phyloP scores from a whole-genome alignment of 1,140 invertebrate genomes.

The Plectrocnemia conspersa region DNA sequence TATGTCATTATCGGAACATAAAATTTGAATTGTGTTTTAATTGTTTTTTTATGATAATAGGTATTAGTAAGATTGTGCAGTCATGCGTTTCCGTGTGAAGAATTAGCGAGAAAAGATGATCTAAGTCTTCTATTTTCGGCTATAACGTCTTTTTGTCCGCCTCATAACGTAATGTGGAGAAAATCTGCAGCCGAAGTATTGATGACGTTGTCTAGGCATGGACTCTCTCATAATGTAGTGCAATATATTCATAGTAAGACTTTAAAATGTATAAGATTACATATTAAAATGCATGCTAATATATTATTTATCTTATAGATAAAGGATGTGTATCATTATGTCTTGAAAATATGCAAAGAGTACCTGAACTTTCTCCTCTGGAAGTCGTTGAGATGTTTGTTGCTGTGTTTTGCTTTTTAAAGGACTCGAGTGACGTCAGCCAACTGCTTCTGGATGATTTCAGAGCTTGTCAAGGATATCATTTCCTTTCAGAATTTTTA shows the following conservation, averaged over 20 bases:
- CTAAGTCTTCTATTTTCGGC: slow-evolving; percentile 92
- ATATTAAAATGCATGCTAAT: not conserved
- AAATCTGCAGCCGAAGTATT: slow-evolving; percentile 95
- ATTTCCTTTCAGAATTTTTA: slow-evolving; percentile 90
- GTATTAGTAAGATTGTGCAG: slow-evolving; percentile 91
- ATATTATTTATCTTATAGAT: slow-evolving; percentile 58
- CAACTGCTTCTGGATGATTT: slow-evolving; percentile 95
- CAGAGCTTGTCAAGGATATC: slow-evolving; percentile 88
- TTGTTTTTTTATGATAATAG: slow-evolving; percentile 45
- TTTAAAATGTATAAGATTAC: not conserved
- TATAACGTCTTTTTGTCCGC: slow-evolving; percentile 90
- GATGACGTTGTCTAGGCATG: slow-evolving; percentile 92
- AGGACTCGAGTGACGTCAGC: slow-evolving; percentile 96
- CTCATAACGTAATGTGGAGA: slow-evolving; percentile 91
- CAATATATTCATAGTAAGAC: slow-evolving; percentile 94
- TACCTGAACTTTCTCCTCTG: slow-evolving; percentile 85
- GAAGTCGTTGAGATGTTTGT: slow-evolving; percentile 98
- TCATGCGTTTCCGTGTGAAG: slow-evolving; percentile 88
- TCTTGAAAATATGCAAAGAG: slow-evolving; percentile 94
- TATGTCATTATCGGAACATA: slow-evolving; percentile 41
- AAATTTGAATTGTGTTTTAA: slow-evolving; percentile 3
- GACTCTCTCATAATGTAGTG: slow-evolving; percentile 86
- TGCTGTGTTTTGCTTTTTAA: slow-evolving; percentile 95
- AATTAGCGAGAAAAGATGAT: slow-evolving; percentile 94
- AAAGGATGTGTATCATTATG: slow-evolving; percentile 93